Evolutionary conservation across 2,888 invertebrate species (phyloP).

Genomic region (Atethmia centrago): DNA sequence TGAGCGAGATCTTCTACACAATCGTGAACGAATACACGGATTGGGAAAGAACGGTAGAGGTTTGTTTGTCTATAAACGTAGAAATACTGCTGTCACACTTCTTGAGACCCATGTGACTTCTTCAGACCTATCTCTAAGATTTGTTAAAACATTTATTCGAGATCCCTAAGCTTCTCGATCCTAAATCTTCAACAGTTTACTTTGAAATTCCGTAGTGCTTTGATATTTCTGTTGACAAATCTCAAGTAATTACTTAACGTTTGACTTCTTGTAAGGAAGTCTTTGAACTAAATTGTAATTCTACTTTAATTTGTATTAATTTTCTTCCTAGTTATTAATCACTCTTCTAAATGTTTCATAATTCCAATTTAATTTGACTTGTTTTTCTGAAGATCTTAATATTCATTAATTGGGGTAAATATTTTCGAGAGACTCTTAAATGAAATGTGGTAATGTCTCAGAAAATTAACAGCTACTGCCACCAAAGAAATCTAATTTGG

Average conservation of each 20-base stretch:
- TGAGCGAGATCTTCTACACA: constrained; percentile 98
- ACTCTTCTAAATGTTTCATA: neutral
- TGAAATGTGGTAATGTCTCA: neutral
- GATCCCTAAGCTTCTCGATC: constrained; percentile 19
- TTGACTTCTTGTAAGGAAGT: neutral
- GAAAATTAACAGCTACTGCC: neutral
- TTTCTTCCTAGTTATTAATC: constrained; percentile 2
- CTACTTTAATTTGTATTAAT: constrained; percentile 24
- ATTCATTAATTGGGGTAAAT: neutral
- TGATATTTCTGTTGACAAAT: constrained; percentile 8
- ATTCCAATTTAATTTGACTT: neutral
- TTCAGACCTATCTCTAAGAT: neutral
- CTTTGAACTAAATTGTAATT: constrained; percentile 21
- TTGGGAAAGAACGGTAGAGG: constrained; percentile 97
- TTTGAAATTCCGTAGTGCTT: constrained; percentile 12
- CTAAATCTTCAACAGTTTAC: constrained; percentile 3
- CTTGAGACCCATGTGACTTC: constrained; percentile 11
- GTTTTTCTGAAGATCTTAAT: neutral
- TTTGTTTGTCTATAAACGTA: constrained; percentile 81
- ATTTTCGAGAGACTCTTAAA: neutral
- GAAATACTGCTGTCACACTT: constrained; percentile 47
- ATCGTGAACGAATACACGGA: constrained; percentile 99
- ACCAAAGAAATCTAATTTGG: constrained; percentile 23
- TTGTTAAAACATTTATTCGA: constrained; percentile 19
- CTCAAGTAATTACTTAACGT: constrained; percentile 32